phyloP scores from a whole-genome alignment of 2,888 invertebrate species.

The Archips xylosteana region DNA sequence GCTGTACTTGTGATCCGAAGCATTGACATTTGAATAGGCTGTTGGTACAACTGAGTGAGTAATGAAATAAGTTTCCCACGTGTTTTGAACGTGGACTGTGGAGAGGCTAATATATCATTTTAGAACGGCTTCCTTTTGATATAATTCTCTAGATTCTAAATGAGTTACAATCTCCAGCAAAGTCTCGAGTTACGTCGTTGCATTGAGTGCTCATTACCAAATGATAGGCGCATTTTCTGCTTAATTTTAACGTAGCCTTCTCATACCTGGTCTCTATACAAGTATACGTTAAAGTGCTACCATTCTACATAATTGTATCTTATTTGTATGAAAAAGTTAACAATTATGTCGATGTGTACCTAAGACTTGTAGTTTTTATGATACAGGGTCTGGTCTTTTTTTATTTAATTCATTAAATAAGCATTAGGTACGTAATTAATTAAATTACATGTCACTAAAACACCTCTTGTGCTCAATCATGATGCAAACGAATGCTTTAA shows the following conservation, averaged over 20 bases:
- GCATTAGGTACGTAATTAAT: too few relatives aligned
- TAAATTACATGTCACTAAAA: too few relatives aligned
- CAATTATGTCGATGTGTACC: too few relatives aligned
- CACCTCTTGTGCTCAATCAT: too few relatives aligned
- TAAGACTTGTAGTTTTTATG: too few relatives aligned
- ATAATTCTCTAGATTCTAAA: not conserved
- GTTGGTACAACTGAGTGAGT: not conserved
- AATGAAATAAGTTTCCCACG: conserved; percentile 16
- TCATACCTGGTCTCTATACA: too few relatives aligned
- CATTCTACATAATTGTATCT: too few relatives aligned
- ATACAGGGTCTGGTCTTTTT: too few relatives aligned
- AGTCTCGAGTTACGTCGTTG: not conserved
- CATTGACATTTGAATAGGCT: conserved; percentile 33
- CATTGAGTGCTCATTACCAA: not conserved
- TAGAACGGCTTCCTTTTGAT: conserved; percentile 5
- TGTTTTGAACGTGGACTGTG: not conserved
- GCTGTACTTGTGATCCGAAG: conserved; percentile 2
- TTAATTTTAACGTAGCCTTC: not conserved
- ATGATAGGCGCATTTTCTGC: not conserved
- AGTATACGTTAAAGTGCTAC: too few relatives aligned
- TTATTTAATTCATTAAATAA: too few relatives aligned
- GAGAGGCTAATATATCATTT: not conserved
- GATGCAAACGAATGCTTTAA: too few relatives aligned
- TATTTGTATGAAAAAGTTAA: too few relatives aligned
- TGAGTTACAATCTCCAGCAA: not conserved